These are phyloP conservation scores for Oryctes rhinoceros DNA, from an alignment of 1,140 invertebrate genomes.

Conservation along the genomic window DNA sequence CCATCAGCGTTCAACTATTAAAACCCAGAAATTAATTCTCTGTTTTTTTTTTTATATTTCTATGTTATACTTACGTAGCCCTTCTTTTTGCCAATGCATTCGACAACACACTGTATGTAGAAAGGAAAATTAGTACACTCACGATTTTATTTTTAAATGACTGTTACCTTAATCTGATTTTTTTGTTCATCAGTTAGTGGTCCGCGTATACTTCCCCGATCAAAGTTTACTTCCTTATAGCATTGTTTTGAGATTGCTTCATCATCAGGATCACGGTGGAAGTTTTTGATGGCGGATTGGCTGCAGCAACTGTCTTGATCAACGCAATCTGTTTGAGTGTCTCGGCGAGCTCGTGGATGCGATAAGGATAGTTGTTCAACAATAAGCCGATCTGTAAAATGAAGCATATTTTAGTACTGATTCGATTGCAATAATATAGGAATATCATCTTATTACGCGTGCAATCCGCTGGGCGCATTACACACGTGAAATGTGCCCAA, in stretches of 20 bases:
- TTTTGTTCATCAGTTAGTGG: constrained; percentile 20
- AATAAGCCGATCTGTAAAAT: not conserved
- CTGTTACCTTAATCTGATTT: not conserved
- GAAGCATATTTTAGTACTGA: not conserved
- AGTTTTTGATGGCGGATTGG: not conserved
- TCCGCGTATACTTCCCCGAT: not conserved
- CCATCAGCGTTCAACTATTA: constrained; percentile 46
- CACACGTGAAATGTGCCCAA: too few species aligned
- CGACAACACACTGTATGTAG: not conserved
- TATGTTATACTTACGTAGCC: constrained; percentile 32
- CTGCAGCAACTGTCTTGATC: constrained; percentile 7
- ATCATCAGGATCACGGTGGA: not conserved
- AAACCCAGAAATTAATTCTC: not conserved
- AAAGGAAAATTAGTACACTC: not conserved
- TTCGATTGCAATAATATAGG: too few species aligned
- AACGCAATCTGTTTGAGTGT: not conserved
- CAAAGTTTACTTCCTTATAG: constrained; percentile 12
- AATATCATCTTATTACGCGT: too few species aligned
- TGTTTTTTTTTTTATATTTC: not conserved
- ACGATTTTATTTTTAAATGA: not conserved
- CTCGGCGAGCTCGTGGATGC: not conserved
- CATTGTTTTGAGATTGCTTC: not conserved
- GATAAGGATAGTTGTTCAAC: not conserved
- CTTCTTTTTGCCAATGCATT: constrained; percentile 40
- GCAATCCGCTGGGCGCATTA: too few species aligned